Conservation (phyloP, 2,888 invertebrate genomes). For the Aplocera efformata region DNA sequence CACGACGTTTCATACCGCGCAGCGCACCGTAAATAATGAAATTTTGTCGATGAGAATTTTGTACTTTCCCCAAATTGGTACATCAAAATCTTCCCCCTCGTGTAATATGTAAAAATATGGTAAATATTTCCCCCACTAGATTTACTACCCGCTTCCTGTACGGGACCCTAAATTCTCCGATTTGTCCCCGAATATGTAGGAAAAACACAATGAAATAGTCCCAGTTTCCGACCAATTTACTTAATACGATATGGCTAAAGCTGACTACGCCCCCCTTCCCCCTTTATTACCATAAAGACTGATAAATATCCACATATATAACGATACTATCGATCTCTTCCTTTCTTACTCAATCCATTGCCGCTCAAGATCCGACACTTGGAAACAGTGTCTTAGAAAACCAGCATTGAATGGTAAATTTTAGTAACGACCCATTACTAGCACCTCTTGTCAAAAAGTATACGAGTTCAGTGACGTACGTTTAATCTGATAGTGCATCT, state of each 20-base stretch:
- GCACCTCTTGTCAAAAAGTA: conserved; percentile 3
- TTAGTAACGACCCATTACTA: conserved; percentile 10
- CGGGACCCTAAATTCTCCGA: conserved; percentile 33
- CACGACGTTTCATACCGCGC: neutral
- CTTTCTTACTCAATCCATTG: conserved; percentile 26
- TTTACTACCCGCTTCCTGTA: conserved; percentile 20
- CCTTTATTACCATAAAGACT: conserved; percentile 55
- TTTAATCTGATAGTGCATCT: conserved; percentile 2
- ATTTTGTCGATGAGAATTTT: conserved; percentile 3
- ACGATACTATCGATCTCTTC: conserved; percentile 37
- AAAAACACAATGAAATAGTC: conserved; percentile 57
- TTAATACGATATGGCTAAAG: conserved; percentile 56
- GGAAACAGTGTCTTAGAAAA: conserved; percentile 12
- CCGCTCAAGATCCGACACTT: conserved; percentile 12
- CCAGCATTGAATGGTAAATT: conserved; percentile 6
- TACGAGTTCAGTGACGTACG: neutral
- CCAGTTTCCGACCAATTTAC: conserved; percentile 64
- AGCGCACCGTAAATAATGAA: neutral
- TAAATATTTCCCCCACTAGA: conserved; percentile 23
- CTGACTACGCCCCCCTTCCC: conserved; percentile 36
- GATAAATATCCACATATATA: conserved; percentile 53
- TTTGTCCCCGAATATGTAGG: conserved; percentile 39
- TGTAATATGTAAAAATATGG: conserved; percentile 23
- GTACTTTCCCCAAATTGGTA: conserved; percentile 4
- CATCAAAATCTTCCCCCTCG: conserved; percentile 1